Evolutionary conservation across 1,140 invertebrate species (phyloP).

Genomic region (Odontomachus brunneus): DNA sequence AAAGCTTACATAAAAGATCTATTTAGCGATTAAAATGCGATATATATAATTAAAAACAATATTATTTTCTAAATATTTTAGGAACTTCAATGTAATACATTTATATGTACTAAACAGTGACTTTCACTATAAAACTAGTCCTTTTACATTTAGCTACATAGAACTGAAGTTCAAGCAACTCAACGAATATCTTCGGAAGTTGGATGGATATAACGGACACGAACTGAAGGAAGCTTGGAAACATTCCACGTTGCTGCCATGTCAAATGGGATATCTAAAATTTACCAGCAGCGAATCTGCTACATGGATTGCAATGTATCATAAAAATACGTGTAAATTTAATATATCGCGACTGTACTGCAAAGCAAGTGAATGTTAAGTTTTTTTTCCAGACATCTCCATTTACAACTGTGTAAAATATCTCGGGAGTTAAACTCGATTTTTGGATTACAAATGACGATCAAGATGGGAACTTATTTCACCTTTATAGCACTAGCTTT

Average conservation of each 20-base stretch:
- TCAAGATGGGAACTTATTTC: constrained; percentile 3
- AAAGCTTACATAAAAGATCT: too few species aligned
- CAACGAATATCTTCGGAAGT: constrained; percentile 6
- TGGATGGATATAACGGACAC: background rate
- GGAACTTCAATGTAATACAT: background rate
- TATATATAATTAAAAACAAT: background rate
- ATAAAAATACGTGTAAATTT: background rate
- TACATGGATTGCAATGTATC: constrained; percentile 4
- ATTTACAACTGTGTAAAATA: too few species aligned
- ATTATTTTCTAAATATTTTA: background rate
- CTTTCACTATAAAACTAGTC: background rate
- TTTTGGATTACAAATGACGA: constrained; percentile 28
- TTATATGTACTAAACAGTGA: background rate
- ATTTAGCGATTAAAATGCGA: background rate
- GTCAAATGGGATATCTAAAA: background rate
- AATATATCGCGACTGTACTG: too few species aligned
- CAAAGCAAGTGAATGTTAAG: too few species aligned
- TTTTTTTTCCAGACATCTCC: too few species aligned
- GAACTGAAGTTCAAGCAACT: constrained; percentile 25
- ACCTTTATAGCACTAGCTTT: background rate
- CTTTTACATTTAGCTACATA: background rate
- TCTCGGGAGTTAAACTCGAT: constrained; percentile 14
- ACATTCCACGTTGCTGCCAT: background rate
- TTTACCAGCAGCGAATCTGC: background rate
- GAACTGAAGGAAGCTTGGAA: background rate